Evolutionary conservation across 2,113 vertebrate species (phyloP), one percentile per base, ranked within the genome.

Genomic region (Leptobrachium leishanense): DNA sequence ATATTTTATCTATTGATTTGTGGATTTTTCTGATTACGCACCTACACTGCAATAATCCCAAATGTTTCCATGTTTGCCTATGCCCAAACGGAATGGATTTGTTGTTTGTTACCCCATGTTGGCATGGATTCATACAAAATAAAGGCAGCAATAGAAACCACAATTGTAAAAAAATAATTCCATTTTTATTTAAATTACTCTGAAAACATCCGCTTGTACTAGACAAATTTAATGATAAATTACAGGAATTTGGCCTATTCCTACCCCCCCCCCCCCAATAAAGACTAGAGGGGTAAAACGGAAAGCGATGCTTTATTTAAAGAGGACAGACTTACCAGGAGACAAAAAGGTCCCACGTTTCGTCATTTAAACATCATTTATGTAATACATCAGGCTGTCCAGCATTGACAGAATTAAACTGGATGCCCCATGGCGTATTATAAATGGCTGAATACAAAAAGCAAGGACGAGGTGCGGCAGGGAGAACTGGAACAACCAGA

Each of bases 221-320:
- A 31, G 5, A 64, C 20, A 31, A 13, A 31, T 4, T 4, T 50
- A 50, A 50, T 0, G 8, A 50, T 50, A 77, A 15, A 59, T 63
- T 50, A 68, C 40, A 74, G 57, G 41, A 54, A 73, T 31, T 13
- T 50, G 54, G 70, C 67, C 70, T 55, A 66, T 72, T 55, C 12
- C 10, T n/a, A 31, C 20, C 20, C 20, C 20, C 20, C 20, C 20
- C 11, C 54, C 42, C 39, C 68, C 68, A 79, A 80, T 43, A 80
- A 80, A 73, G n/a, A 67, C 46, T 40, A 73, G 46, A 66, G 9
- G n/a, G 42, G 63, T 39, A 44, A 55, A 79, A 79, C 69, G 50
- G 63, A 80, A 80, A 73, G 50, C 43, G 70, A 74, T 80, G 77
- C 70, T 79, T 72, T 73, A 79, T 80, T 80, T 40, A 68, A 31